Evolutionary conservation across 2,113 vertebrate genomes (phyloP), one percentile per base, ranked within the genome.

Genomic region (Gymnocephalus cernua): DNA sequence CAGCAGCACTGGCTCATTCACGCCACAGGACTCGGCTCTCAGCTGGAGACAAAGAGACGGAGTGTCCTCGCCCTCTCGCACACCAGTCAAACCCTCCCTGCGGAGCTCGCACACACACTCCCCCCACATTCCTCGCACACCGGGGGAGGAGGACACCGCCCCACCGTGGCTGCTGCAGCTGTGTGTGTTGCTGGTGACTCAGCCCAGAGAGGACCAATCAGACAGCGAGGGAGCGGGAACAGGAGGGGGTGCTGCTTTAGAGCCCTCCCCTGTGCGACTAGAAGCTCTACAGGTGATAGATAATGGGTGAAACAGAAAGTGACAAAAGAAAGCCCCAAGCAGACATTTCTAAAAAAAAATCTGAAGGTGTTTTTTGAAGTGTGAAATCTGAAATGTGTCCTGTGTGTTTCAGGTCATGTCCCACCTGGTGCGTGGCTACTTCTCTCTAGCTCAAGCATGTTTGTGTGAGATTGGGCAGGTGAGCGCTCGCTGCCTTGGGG

Each of bases 351-450:
- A 62, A 62, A 65, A 4, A 41, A 11, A 9, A 29, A 9, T 74
- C 6, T 41, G 53, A 65, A 65, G 2, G 14, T 35, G 21, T 50
- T 74, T 38, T 15, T 44, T 51, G 23, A 4, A 19, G 12, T 27
- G 29, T 45, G 0, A 32, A 9, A 16, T 29, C 10, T 32, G 44
- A 38, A 38, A 9, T 32, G 51, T 44, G 13, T 58, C 50, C 23
- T 74, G 41, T 65, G 50, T 48, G 57, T 27, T 78, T 66, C 67
- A 99, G 98, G 97, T 99, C 25, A 86, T 99, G 89, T 97, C 96
- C 41, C 95, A 97, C 67, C 94, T 99, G 83, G 97, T 99, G n/a
- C 97, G 96, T 38, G 97, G 97, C 41, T 99, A 99, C 92, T 98
- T 99, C 89, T 89, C 93, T 58, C 69, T 97, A 80, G 87, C 94